Evolutionary conservation across 2,888 invertebrate species (phyloP), one percentile per base, ranked within the genome.

Genomic region (Dicyrtoma fusca): DNA sequence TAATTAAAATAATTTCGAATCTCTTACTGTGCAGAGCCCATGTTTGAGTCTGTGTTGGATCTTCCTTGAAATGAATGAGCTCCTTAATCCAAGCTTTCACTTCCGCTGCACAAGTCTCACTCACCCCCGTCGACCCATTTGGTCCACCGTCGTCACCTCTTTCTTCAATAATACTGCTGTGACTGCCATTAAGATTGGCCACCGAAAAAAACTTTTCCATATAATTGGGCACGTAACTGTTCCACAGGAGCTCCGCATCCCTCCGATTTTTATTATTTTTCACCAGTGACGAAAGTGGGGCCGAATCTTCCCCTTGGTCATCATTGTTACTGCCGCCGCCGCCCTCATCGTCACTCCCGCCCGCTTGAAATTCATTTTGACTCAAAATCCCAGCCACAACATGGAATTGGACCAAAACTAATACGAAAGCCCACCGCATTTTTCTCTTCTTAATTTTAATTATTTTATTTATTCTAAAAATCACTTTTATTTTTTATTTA

Each of bases 11-110:
- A 23, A 19, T 21, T 21, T 19, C 13, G 25, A 49, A 14, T 45
- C 10, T 55, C 44, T 71, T 65, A 71, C 71, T 71, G 47, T 71
- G 71, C 17, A 71, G 25, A 11, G 73, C 69, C 73, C 73, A 73
- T 0, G 69, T 69, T 42, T 63, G 53, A 4, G 68, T 61, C 10
- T 69, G 45, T 17, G 45, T 11, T 4, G 68, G 68, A 53, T 49
- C 13, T 19, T 55, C 19, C 25, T 25, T 42, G 14, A 66, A 59
- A 3, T 19, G 11, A 19, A 17, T 42, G 1, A 71, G 19, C 55
- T 73, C 47, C 11, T 51, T 11, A 13, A 69, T 64, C 73, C 73
- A 73, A 10, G n/a, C 4, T 11, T n/a, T 6, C 5, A 62, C 25
- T 21, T 73, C 34, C 1, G n/a, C 13, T 6, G 25, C 23, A 47